phyloP scores from a whole-genome alignment of 2,113 vertebrate species.

The Hiodon alosoides region DNA sequence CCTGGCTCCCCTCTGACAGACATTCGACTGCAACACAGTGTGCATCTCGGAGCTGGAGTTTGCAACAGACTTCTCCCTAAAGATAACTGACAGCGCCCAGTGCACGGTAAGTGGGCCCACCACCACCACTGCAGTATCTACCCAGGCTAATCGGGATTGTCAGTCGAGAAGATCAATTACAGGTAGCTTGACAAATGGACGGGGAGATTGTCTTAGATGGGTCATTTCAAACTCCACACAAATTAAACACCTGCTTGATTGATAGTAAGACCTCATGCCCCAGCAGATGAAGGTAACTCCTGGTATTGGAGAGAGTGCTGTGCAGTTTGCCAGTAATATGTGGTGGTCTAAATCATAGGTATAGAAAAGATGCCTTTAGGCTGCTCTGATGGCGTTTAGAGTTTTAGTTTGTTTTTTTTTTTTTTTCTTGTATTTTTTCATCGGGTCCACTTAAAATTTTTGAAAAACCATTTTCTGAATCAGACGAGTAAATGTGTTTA shows the following conservation, averaged over 20 bases:
- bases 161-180: constrained; percentile 52
- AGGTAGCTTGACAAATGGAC: constrained; percentile 48
- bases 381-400: background rate
- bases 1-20: constrained; percentile 54
- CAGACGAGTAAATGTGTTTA: background rate
- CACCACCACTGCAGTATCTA: constrained; percentile 22
- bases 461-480: background rate
- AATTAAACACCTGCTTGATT: constrained; percentile 37
- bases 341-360: background rate
- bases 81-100: constrained; percentile 62
- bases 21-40: constrained; percentile 73
- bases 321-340: background rate
- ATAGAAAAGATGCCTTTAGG: background rate
- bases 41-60: constrained; percentile 80
- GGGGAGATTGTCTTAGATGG: constrained; percentile 50
- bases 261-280: constrained; percentile 21
- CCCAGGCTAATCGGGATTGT: constrained; percentile 38
- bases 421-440: background rate
- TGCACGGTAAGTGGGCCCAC: constrained; percentile 76
- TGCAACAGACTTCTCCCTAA: constrained; percentile 75
- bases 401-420: background rate
- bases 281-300: constrained; percentile 18
- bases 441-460: too few relatives aligned
- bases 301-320: constrained; percentile 7
- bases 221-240: constrained; percentile 30